Evolutionary conservation across 1,140 invertebrate genomes (phyloP), one percentile per base, ranked within the genome.

Genomic region (Venustaconcha ellipsiformis): DNA sequence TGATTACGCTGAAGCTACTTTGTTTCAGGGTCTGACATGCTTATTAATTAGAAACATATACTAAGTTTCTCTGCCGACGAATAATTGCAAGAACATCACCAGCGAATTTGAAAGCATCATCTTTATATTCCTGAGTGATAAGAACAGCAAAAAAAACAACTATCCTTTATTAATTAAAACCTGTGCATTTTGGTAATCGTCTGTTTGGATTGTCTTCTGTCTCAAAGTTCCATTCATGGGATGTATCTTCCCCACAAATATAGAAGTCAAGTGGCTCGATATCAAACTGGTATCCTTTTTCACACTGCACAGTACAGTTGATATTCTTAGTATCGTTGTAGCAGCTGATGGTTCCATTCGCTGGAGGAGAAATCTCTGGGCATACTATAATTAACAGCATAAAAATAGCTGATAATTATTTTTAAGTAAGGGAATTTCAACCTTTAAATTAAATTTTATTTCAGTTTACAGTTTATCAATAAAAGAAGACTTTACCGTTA

Each of bases 351-450:
- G 23, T 64, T 30, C 76, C 76, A 23, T 78, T 67, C 60, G 95
- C 94, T 85, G 95, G 96, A 3, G 65, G 8, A 17, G 14, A 13
- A 18, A 78, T 59, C 23, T 56, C 17, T 18, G 72, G 62, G 70
- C 76, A 78, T 11, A 59, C 76, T 74, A 48, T 58, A 73, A 70
- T 26, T 60, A 18, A 18, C 26, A 26, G 26, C 2, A 26, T 2
- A 26, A 26, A 26, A 26, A 26, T 26, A 26, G 26, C 2, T 26
- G 26, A 26, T 26, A 26, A 26, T 26, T 26, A 26, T 2, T 26
- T 26, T 26, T 11, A 11, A 74, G 8, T 62, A 37, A 37, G 1
- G 37, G 37, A 37, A 37, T 6, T 5, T 37, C 37, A 37, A 37
- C 8, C 8, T 5, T 37, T 6, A 37, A 37, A 0, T 37, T 37